Base-by-base conservation (phyloP, 1,140 invertebrate genomes). In the Hyles vespertilio region DNA sequence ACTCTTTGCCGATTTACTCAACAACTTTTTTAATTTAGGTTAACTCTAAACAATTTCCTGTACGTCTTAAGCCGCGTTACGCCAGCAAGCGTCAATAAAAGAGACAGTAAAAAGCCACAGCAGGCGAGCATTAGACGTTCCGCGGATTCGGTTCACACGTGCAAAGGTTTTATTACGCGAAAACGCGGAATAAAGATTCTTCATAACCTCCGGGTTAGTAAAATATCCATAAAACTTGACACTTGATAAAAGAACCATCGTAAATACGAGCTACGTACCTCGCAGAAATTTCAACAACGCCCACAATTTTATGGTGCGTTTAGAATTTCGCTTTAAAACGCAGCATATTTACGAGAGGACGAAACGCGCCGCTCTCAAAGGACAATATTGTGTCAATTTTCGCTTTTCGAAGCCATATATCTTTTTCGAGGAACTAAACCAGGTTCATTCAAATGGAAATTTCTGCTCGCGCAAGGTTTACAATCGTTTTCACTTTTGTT, bases 321-420 rank as follows among this genome's bases (percentile, higher is more conserved):
- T 56, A 34, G 45, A 56, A 56, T 56, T 56, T 63, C 58, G 47
- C 54, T 63, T 60, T 58, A 63, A 63, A 62, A 53, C 50, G 48
- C n/a, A 47, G 58, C 55, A 66, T 22, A 53, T 74, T 69, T 65
- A 60, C 47, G 56, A 50, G 12, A 46, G 56, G 54, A 59, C 60
- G 54, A 43, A 58, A 54, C 52, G 45, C 49, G 32, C 49, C 53
- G 53, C 63, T 59, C 70, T 70, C 67, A 69, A 70, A 77, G 71
- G 71, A 72, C 69, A 79, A 77, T 74, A 76, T 74, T 74, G 67
- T 76, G 71, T 74, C 79, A 63, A 75, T 79, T 78, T 63, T 57
- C 65, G 68, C 65, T 68, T 75, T 68, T 70, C 59, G 66, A 71
- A 70, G 63, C 60, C 71, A 77, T 74, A 65, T 70, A 67, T 71